Percentiles rank a stretch among this genome's conserved stretches.
Evolutionary conservation across 92 coral and sea anemone species (phyloP).

Genomic region (Galaxea fascicularis): DNA sequence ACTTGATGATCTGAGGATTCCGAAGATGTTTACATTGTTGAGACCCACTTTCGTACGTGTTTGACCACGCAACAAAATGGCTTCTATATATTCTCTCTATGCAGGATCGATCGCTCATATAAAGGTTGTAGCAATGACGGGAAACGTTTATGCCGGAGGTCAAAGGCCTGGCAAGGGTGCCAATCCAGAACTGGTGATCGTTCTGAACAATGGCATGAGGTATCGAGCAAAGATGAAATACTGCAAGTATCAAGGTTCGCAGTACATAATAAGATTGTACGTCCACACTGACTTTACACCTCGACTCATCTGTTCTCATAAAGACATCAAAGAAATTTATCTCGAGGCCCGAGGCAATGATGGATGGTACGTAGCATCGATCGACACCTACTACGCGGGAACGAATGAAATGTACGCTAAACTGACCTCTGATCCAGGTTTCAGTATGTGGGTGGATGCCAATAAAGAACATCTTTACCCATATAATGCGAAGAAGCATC

Average conservation of each 20-base stretch:
- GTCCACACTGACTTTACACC: slow-evolving; percentile 9
- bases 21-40: neutral
- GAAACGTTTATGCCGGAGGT: neutral
- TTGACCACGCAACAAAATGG: slow-evolving; percentile 8
- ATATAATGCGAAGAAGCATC: slow-evolving; percentile 31
- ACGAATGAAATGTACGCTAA: neutral
- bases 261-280: slow-evolving; percentile 2
- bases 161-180: neutral
- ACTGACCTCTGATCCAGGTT: slow-evolving; percentile 34
- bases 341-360: slow-evolving; percentile 20
- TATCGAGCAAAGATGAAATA: slow-evolving; percentile 14
- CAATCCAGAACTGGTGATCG: slow-evolving; percentile 27
- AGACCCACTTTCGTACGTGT: slow-evolving; percentile 7
- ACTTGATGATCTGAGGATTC: slow-evolving; percentile 10
- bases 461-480: slow-evolving; percentile 20
- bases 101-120: slow-evolving; percentile 19
- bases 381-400: slow-evolving; percentile 25
- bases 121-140: slow-evolving; percentile 30
- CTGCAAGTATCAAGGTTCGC: neutral
- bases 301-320: slow-evolving; percentile 1
- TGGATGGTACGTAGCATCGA: slow-evolving; percentile 37
- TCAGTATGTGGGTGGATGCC: no score
- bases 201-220: no score
- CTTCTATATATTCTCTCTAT: slow-evolving; percentile 20
- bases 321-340: slow-evolving; percentile 24